phyloP scores from a whole-genome alignment of 2,113 vertebrate genomes.

The Corythornis vintsioides region DNA sequence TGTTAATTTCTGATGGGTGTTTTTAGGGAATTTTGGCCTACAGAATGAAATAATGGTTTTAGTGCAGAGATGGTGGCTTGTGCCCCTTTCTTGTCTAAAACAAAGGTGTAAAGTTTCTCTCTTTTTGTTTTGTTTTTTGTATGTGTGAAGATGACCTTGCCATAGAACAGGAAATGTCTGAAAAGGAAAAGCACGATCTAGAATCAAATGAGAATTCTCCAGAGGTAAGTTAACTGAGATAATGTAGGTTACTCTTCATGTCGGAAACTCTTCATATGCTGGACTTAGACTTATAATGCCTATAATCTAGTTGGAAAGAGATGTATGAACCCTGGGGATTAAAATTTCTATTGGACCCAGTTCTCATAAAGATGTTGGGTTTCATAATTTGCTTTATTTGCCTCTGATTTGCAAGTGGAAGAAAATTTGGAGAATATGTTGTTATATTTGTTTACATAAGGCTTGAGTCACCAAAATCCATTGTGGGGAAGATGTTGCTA shows the following conservation, averaged over 20 bases:
- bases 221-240: constrained; percentile 63
- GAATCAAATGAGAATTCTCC: constrained; percentile 66
- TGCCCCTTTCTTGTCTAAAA: neutral
- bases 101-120: neutral
- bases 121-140: neutral
- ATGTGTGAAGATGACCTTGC: constrained; percentile 60
- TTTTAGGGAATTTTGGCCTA: neutral
- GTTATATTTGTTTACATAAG: neutral
- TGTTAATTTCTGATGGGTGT: neutral
- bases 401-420: neutral
- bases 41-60: neutral
- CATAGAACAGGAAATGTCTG: constrained; percentile 23
- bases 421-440: neutral
- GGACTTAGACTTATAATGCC: neutral
- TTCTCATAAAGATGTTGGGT: neutral
- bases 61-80: neutral
- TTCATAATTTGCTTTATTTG: neutral
- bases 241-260: neutral
- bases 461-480: neutral
- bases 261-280: neutral
- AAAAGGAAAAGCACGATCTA: constrained; percentile 47
- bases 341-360: neutral
- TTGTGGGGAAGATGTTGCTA: neutral
- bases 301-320: neutral
- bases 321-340: neutral